These are phyloP conservation scores for Clarias laeviceps DNA, from an alignment of 2,797 vertebrate species.

Conservation along the genomic window DNA sequence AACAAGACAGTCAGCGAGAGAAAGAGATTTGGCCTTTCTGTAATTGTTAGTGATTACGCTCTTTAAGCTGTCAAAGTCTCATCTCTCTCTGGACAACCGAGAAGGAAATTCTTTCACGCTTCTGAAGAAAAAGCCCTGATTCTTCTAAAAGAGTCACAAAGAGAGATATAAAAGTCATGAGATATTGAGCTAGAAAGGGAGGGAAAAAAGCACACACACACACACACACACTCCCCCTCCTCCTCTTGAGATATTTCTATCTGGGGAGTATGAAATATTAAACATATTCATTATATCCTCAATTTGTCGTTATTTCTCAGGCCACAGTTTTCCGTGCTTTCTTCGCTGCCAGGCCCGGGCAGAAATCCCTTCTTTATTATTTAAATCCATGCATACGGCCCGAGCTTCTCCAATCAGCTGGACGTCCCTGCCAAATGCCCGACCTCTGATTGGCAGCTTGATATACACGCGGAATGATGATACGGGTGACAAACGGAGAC, in stretches of 20 bases:
- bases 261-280: conserved; percentile 82
- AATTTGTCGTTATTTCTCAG: conserved; percentile 82
- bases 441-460: conserved; percentile 82
- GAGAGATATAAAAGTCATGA: conserved; percentile 66
- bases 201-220: conserved; percentile 9
- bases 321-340: conserved; percentile 68
- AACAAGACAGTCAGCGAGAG: conserved; percentile 31
- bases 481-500: conserved; percentile 80
- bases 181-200: conserved; percentile 61
- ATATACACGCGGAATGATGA: conserved; percentile 75
- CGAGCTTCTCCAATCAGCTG: conserved; percentile 78
- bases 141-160: conserved; percentile 40
- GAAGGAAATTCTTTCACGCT: conserved; percentile 72
- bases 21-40: conserved; percentile 65
- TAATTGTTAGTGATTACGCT: conserved; percentile 79
- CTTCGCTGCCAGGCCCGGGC: conserved; percentile 80
- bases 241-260: conserved; percentile 74
- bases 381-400: conserved; percentile 80
- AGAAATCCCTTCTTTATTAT: conserved; percentile 86
- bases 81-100: conserved; percentile 61
- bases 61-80: conserved; percentile 66
- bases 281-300: conserved; percentile 85
- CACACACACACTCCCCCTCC: conserved; percentile 55
- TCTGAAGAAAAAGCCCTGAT: conserved; percentile 58
- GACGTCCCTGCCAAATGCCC: conserved; percentile 71